phyloP scores from a whole-genome alignment of 1,140 invertebrate genomes.

The Diorhabda carinulata region DNA sequence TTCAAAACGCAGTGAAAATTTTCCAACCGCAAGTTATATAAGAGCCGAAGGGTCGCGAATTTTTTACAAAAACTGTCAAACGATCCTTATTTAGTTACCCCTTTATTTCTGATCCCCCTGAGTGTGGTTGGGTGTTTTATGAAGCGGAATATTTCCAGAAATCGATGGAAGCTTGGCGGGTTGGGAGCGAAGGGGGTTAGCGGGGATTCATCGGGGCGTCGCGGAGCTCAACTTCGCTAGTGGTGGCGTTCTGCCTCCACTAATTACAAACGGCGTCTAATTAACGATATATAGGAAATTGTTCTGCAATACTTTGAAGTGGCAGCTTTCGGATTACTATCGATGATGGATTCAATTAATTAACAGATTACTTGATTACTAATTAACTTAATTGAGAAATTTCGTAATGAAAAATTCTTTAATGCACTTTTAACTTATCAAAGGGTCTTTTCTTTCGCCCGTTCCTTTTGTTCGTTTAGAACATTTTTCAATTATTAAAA shows the following conservation, averaged over 20 bases:
- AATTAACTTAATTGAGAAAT: constrained; percentile 45
- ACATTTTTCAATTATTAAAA: constrained; percentile 28
- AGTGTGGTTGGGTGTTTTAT: constrained; percentile 27
- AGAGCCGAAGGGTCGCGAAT: not conserved
- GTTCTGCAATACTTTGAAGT: constrained; percentile 48
- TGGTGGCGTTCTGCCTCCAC: constrained; percentile 33
- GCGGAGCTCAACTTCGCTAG: constrained; percentile 16
- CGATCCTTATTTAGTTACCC: not conserved
- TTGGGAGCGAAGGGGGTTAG: not conserved
- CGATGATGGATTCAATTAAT: constrained; percentile 47
- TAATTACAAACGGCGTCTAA: constrained; percentile 47
- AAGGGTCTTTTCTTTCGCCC: constrained; percentile 22
- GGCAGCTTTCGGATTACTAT: constrained; percentile 41
- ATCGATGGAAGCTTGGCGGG: constrained; percentile 35
- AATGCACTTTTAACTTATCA: constrained; percentile 33
- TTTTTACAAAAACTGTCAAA: not conserved
- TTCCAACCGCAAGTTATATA: too few species aligned
- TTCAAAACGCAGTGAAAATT: too few species aligned
- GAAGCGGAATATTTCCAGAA: constrained; percentile 43
- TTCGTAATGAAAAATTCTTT: constrained; percentile 40
- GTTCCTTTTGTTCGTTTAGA: constrained; percentile 8
- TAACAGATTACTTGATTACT: constrained; percentile 48
- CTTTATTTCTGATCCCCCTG: not conserved
- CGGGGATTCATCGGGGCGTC: not conserved
- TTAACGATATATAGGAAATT: constrained; percentile 49